These are phyloP conservation scores for Leiothrix lutea DNA, from an alignment of 2,113 vertebrate species.

Conservation along the genomic window DNA sequence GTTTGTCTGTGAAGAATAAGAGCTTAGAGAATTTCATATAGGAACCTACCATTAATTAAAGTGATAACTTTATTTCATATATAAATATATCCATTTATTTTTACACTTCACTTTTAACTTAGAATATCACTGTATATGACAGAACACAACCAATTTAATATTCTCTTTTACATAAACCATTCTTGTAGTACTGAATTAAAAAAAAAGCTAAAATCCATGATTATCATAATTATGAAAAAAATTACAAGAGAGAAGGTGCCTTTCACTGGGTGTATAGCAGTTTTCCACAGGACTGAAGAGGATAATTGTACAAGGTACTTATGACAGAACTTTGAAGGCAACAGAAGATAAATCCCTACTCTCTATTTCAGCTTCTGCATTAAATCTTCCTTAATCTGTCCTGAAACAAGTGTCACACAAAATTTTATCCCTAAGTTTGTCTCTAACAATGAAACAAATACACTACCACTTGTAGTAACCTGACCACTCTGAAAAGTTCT, in stretches of 20 bases:
- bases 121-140: neutral
- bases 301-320: neutral
- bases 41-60: neutral
- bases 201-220: neutral
- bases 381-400: conserved; percentile 19
- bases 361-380: neutral
- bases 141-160: neutral
- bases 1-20: neutral
- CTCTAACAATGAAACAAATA: neutral
- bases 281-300: neutral
- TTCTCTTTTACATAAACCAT: neutral
- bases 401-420: neutral
- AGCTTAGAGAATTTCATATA: neutral
- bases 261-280: neutral
- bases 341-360: neutral
- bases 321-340: neutral
- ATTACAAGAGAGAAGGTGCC: neutral
- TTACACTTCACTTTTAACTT: neutral
- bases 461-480: neutral
- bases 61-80: neutral
- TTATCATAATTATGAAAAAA: conserved; percentile 27
- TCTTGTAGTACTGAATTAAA: neutral
- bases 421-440: neutral
- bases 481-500: neutral
- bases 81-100: neutral